Evolutionary conservation across 2,888 invertebrate genomes (phyloP).

Genomic region (Himalopsyche japonica): DNA sequence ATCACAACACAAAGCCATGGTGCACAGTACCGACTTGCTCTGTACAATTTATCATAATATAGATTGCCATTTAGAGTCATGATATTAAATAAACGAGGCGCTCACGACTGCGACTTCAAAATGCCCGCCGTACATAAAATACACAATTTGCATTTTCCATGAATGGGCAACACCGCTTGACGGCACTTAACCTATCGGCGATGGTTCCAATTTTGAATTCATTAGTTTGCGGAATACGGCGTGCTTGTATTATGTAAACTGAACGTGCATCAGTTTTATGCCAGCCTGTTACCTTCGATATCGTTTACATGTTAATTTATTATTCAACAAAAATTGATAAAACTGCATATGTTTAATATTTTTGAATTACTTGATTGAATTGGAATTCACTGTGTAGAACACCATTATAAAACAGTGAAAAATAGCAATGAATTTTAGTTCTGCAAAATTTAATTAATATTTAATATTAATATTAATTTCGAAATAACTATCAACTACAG

Average conservation of each 20-base stretch:
- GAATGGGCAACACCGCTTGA: conserved; percentile 39
- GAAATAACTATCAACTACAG: too few species aligned
- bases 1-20: conserved; percentile 17
- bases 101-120: conserved; percentile 40
- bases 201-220: conserved; percentile 37
- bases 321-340: neutral
- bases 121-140: conserved; percentile 38
- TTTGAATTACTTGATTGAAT: too few species aligned
- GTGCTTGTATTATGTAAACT: conserved; percentile 36
- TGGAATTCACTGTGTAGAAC: too few species aligned
- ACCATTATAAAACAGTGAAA: too few species aligned
- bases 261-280: conserved; percentile 26
- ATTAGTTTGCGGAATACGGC: conserved; percentile 37
- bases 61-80: conserved; percentile 41
- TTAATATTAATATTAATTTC: too few species aligned
- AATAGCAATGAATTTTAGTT: too few species aligned
- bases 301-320: neutral
- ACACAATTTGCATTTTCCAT: conserved; percentile 40
- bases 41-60: conserved; percentile 39
- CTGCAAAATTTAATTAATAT: too few species aligned
- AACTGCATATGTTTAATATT: too few species aligned
- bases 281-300: conserved; percentile 1
- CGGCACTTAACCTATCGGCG: conserved; percentile 38
- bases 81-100: conserved; percentile 39
- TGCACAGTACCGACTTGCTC: conserved; percentile 15